phyloP scores from a whole-genome alignment of 2,797 vertebrate species.

The Labroides dimidiatus region DNA sequence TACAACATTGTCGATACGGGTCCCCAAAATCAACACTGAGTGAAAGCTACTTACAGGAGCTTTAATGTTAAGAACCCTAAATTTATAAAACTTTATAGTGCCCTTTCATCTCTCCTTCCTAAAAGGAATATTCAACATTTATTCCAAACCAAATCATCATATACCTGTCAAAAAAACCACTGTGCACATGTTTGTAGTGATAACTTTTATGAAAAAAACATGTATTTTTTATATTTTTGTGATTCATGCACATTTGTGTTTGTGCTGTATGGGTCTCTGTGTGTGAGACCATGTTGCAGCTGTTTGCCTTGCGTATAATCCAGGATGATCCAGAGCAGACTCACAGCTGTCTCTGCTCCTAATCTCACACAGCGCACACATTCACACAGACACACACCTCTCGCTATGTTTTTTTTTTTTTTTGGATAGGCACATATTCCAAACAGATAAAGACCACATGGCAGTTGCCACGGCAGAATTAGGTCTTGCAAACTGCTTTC shows the following conservation, averaged over 20 bases:
- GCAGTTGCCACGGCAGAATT: conserved; percentile 31
- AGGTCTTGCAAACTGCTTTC: conserved; percentile 27
- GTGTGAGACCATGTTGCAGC: conserved; percentile 60
- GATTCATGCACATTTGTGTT: conserved; percentile 8
- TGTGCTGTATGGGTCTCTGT: conserved; percentile 30
- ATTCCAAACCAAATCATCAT: too few species aligned
- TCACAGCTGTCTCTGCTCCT: conserved; percentile 77
- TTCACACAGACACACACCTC: conserved; percentile 18
- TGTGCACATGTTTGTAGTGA: too few species aligned
- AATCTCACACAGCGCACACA: conserved; percentile 68
- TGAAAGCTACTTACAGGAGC: too few species aligned
- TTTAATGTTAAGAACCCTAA: too few species aligned
- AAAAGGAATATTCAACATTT: too few species aligned
- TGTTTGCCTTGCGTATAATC: conserved; percentile 73
- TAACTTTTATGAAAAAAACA: not conserved
- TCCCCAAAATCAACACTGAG: too few species aligned
- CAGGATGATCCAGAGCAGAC: conserved; percentile 78
- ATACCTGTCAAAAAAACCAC: not conserved
- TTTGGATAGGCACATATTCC: conserved; percentile 40
- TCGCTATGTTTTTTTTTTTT: conserved; percentile 51
- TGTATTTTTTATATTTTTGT: conserved; percentile 34
- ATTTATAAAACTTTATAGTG: too few species aligned
- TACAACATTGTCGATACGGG: too few species aligned
- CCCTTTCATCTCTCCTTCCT: too few species aligned
- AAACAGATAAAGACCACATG: conserved; percentile 58